Evolutionary conservation across 2,797 vertebrate species (phyloP).

Genomic region (Sebastes jordani): DNA sequence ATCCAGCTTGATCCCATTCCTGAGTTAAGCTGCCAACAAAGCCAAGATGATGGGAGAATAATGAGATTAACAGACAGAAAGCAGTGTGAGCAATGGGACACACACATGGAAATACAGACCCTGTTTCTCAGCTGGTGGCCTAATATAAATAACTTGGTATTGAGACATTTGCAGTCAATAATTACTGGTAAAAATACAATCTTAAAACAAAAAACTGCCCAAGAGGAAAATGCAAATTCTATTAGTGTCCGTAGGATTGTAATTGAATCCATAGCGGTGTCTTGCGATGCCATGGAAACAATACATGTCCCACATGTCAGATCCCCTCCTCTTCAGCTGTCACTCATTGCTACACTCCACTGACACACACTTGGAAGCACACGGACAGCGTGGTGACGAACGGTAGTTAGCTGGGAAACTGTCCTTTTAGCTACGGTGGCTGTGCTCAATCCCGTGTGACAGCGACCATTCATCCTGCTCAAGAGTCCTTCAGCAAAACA

Average conservation of each 20-base stretch:
- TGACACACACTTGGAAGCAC: constrained; percentile 20
- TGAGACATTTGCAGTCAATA: not conserved
- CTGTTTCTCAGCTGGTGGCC: constrained; percentile 24
- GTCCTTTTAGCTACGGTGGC: constrained; percentile 7
- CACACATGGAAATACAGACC: constrained; percentile 41
- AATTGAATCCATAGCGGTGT: not conserved
- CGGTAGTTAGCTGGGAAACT: constrained; percentile 16
- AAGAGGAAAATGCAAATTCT: not conserved
- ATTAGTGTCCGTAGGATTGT: not conserved
- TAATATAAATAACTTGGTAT: not conserved
- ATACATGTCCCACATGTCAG: constrained; percentile 2
- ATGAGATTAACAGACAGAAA: constrained; percentile 64
- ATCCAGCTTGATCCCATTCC: constrained; percentile 63
- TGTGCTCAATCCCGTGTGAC: constrained; percentile 38
- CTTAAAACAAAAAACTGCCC: too few species aligned
- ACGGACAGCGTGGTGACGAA: not conserved
- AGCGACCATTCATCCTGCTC: constrained; percentile 40
- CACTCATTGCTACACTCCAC: constrained; percentile 17
- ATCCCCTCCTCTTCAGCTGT: not conserved
- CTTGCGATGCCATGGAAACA: not conserved
- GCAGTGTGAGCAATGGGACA: constrained; percentile 40
- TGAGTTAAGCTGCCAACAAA: constrained; percentile 63
- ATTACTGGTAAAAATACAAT: not conserved
- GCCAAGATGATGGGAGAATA: constrained; percentile 62
- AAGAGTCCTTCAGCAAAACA: constrained; percentile 38